Conservation (phyloP, 1,140 invertebrate species). For the Solen grandis region DNA sequence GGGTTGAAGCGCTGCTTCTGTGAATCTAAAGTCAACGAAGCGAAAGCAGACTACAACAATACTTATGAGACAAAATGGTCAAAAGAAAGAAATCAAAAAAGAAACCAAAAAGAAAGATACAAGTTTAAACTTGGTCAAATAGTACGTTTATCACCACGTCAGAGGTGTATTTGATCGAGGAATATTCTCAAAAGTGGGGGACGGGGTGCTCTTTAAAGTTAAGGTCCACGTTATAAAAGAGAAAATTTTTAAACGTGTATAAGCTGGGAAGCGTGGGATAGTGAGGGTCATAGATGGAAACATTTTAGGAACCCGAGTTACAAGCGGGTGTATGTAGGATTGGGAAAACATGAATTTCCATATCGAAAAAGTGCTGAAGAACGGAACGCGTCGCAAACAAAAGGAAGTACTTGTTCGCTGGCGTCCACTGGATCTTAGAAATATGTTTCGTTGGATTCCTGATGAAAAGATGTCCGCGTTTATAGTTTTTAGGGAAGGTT, state of each 20-base stretch:
- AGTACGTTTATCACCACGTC: slow-evolving; percentile 6
- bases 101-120: neutral
- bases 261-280: slow-evolving; percentile 6
- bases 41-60: slow-evolving; percentile 20
- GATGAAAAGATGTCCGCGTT: too few relatives aligned
- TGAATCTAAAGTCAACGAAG: slow-evolving; percentile 16
- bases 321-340: slow-evolving; percentile 11
- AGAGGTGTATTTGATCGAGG: slow-evolving; percentile 8
- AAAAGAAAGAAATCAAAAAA: neutral
- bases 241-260: slow-evolving; percentile 10
- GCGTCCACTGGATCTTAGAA: too few relatives aligned
- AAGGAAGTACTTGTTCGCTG: too few relatives aligned
- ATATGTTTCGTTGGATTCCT: too few relatives aligned
- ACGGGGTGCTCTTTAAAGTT: slow-evolving; percentile 14
- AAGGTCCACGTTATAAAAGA: slow-evolving; percentile 2
- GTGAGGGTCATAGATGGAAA: slow-evolving; percentile 1
- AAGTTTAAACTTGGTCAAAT: neutral
- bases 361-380: slow-evolving; percentile 29
- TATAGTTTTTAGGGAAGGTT: too few relatives aligned
- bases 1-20: neutral
- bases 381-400: too few relatives aligned
- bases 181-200: slow-evolving; percentile 37
- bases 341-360: slow-evolving; percentile 1
- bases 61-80: slow-evolving; percentile 4
- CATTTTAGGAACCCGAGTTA: slow-evolving; percentile 19